Percentiles rank a stretch among this genome's conserved stretches.
phyloP scores from a whole-genome alignment of 1,140 invertebrate genomes.

The Ips nitidus region DNA sequence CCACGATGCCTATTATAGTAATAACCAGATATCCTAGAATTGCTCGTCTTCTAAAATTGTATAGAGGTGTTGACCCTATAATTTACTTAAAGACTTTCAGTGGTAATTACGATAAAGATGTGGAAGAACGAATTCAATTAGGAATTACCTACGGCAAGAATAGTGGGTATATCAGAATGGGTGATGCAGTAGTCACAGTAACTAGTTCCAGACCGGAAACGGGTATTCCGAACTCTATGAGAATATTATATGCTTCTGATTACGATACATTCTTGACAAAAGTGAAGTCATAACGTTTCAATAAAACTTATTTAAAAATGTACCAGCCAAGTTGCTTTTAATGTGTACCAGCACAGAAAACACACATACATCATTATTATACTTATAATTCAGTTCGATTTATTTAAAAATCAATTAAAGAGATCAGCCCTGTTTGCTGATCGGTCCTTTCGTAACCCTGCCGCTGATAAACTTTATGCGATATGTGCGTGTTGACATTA shows the following conservation, averaged over 20 bases:
- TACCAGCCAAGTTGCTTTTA: no score
- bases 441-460: no score
- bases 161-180: conserved; percentile 61
- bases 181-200: conserved; percentile 69
- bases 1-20: conserved; percentile 84
- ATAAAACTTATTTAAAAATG: not conserved
- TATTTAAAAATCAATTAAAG: no score
- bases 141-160: conserved; percentile 66
- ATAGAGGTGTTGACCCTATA: conserved; percentile 62
- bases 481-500: no score
- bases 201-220: conserved; percentile 69
- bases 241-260: conserved; percentile 61
- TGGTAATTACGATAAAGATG: conserved; percentile 57
- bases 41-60: conserved; percentile 75
- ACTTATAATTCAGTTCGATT: no score
- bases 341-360: no score
- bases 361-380: no score
- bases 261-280: conserved; percentile 40
- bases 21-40: conserved; percentile 72
- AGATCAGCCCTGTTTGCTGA: no score
- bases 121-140: conserved; percentile 67
- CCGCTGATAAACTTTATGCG: no score
- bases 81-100: conserved; percentile 35
- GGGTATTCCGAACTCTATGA: conserved; percentile 74
- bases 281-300: conserved; percentile 13